These are phyloP conservation scores for Trichoplusia ni DNA, from an alignment of 1,140 invertebrate genomes.

Conservation along the genomic window DNA sequence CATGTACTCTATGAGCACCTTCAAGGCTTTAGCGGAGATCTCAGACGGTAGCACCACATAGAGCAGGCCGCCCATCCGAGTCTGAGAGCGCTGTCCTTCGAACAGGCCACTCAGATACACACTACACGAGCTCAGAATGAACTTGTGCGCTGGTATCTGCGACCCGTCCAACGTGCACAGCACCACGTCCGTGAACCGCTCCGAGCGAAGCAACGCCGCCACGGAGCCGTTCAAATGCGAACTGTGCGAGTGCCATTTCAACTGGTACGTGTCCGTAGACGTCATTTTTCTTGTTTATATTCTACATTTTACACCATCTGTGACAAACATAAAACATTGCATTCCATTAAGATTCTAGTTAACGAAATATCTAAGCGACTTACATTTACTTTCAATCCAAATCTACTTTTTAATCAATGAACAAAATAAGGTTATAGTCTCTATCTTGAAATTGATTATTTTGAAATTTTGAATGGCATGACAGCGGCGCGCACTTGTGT, in stretches of 20 bases:
- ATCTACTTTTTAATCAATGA: no score
- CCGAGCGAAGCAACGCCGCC: conserved; percentile 88
- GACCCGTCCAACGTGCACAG: conserved; percentile 90
- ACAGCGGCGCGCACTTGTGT: no score
- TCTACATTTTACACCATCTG: conserved; percentile 17
- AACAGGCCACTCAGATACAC: conserved; percentile 81
- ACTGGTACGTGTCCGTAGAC: conserved; percentile 89
- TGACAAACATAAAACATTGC: not conserved
- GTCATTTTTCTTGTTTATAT: conserved; percentile 56
- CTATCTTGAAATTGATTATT: no score
- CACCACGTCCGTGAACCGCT: conserved; percentile 92
- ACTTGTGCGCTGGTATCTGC: conserved; percentile 92
- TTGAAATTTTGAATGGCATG: no score
- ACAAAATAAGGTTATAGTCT: no score
- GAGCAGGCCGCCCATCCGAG: conserved; percentile 82
- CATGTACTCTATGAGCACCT: conserved; percentile 93
- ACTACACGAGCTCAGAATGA: conserved; percentile 91
- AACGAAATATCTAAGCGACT: not conserved
- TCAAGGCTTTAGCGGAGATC: conserved; percentile 89
- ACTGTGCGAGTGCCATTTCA: conserved; percentile 93
- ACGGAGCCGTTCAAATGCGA: conserved; percentile 90
- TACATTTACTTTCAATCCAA: no score
- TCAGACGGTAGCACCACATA: conserved; percentile 91
- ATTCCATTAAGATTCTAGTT: not conserved
- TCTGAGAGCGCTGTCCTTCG: conserved; percentile 81